Percentiles rank a stretch among this genome's conserved stretches.
Evolutionary conservation across 2,888 invertebrate species (phyloP).

Genomic region (Lycocerus yunnanus): DNA sequence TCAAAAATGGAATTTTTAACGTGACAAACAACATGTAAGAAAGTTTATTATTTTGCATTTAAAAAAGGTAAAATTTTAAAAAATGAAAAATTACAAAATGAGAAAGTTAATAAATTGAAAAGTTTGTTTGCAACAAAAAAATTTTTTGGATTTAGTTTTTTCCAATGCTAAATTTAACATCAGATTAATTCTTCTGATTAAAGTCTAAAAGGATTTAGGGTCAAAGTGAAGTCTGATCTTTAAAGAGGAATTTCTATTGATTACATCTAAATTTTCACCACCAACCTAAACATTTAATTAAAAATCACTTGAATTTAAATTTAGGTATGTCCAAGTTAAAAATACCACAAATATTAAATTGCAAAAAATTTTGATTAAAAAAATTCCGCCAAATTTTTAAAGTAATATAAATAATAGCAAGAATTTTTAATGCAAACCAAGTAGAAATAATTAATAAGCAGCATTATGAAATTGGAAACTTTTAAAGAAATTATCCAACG

Average conservation of each 20-base stretch:
- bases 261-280: neutral
- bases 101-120: neutral
- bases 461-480: no score
- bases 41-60: constrained; percentile 8
- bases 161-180: neutral
- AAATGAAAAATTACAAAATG: no score
- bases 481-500: neutral
- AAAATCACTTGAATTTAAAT: neutral
- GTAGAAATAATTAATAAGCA: neutral
- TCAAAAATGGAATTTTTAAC: constrained; percentile 45
- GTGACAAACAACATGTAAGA: constrained; percentile 50
- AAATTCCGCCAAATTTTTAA: neutral
- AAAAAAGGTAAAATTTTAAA: no score
- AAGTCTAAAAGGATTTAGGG: neutral
- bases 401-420: neutral
- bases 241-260: neutral
- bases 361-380: neutral
- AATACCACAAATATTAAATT: neutral
- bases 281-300: neutral
- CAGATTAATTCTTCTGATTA: neutral
- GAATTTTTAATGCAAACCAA: neutral
- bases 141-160: neutral
- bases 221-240: neutral
- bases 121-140: neutral
- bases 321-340: neutral